These are phyloP conservation scores for Ormyrus pomaceus DNA, from an alignment of 2,888 invertebrate genomes.

Conservation along the genomic window DNA sequence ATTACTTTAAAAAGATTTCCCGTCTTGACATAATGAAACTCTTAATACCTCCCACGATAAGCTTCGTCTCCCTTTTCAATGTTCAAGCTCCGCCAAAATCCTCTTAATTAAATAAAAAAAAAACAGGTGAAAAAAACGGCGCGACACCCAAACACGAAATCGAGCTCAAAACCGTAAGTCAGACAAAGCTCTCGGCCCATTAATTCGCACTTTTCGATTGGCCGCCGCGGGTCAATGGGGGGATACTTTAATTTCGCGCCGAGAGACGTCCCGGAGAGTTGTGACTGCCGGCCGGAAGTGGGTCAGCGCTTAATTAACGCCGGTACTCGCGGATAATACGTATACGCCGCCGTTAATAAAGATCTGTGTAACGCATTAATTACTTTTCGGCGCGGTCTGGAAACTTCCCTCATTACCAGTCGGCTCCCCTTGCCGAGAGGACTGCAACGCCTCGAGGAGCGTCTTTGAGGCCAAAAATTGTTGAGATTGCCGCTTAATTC, in stretches of 20 bases:
- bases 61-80: neutral
- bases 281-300: constrained; percentile 22
- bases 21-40: neutral
- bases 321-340: constrained; percentile 38
- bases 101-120: too few relatives aligned
- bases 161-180: too few relatives aligned
- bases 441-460: too few relatives aligned
- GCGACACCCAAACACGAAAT: too few relatives aligned
- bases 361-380: constrained; percentile 36
- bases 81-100: too few relatives aligned
- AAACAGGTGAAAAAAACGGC: neutral
- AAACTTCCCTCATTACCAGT: constrained; percentile 3
- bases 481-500: too few relatives aligned
- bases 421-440: too few relatives aligned
- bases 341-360: constrained; percentile 28
- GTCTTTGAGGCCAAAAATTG: too few relatives aligned
- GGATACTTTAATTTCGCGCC: neutral
- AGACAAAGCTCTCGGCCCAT: neutral
- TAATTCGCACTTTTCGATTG: constrained; percentile 32
- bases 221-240: too few relatives aligned
- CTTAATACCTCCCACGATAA: too few relatives aligned
- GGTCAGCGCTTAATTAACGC: constrained; percentile 54
- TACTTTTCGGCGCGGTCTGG: constrained; percentile 12
- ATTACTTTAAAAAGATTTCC: constrained; percentile 19
- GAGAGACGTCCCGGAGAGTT: neutral